These are phyloP conservation scores for Phrynosoma platyrhinos DNA, from an alignment of 2,113 vertebrate species.

Conservation along the genomic window DNA sequence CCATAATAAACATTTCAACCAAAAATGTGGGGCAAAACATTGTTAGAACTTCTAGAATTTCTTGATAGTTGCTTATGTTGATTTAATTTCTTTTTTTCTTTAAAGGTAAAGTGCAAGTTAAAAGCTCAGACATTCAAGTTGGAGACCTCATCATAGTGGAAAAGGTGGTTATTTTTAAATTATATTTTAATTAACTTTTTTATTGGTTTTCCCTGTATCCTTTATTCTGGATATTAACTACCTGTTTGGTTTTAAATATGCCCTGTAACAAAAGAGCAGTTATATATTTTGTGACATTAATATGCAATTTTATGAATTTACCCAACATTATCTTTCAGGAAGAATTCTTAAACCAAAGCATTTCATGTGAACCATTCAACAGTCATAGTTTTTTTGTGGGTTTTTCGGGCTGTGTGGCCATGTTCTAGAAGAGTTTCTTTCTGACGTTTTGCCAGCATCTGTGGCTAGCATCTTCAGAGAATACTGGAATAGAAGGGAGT, in stretches of 20 bases:
- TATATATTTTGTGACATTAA: background rate
- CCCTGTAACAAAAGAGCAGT: background rate
- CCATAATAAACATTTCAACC: conserved; percentile 18
- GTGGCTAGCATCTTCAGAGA: no score
- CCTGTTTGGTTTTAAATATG: background rate
- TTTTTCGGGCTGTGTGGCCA: no score
- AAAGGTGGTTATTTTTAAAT: conserved; percentile 86
- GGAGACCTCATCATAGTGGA: conserved; percentile 98
- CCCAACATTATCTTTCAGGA: background rate
- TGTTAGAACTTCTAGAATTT: conserved; percentile 53
- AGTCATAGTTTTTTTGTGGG: no score
- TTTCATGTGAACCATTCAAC: background rate
- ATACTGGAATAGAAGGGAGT: no score
- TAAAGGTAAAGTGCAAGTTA: conserved; percentile 95
- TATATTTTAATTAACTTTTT: conserved; percentile 4
- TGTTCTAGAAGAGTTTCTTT: no score
- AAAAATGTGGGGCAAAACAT: background rate
- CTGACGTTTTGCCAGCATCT: no score
- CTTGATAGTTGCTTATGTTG: conserved; percentile 57
- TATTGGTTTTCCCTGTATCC: background rate
- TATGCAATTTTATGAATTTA: background rate
- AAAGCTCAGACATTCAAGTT: conserved; percentile 98
- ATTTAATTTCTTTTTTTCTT: conserved; percentile 72
- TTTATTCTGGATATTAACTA: background rate
- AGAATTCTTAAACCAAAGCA: background rate